Evolutionary conservation across 2,888 invertebrate species (phyloP).

Genomic region (Pammene fasciana): DNA sequence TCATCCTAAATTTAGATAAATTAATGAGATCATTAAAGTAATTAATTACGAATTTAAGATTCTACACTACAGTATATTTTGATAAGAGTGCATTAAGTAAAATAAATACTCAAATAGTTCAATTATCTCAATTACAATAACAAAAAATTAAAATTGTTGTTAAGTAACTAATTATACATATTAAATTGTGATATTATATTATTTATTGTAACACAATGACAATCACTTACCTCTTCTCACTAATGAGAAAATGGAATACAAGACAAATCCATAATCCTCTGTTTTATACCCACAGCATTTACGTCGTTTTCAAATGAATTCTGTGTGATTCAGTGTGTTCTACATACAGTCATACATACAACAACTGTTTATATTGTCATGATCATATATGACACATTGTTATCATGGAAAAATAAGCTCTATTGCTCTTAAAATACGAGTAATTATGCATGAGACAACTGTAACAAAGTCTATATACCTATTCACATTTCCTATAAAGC

Average conservation of each 20-base stretch:
- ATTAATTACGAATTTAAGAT: neutral
- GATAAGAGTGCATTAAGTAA: too few species aligned
- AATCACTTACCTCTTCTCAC: slow-evolving; percentile 13
- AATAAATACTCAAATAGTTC: too few species aligned
- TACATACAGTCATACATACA: neutral
- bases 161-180: too few species aligned
- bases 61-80: too few species aligned
- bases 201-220: too few species aligned
- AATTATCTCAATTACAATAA: too few species aligned
- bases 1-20: neutral
- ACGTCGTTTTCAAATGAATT: slow-evolving; percentile 1
- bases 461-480: neutral
- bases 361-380: neutral
- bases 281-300: slow-evolving; percentile 9
- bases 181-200: neutral
- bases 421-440: neutral
- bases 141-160: too few species aligned
- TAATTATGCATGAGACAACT: neutral
- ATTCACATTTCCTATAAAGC: neutral
- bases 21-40: neutral
- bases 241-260: slow-evolving; percentile 5
- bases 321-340: slow-evolving; percentile 7
- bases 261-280: neutral
- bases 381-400: neutral
- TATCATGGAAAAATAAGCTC: neutral